Base-by-base conservation (phyloP, 2,888 invertebrate species). In the Scaptodrosophila latifasciaeformis region DNA sequence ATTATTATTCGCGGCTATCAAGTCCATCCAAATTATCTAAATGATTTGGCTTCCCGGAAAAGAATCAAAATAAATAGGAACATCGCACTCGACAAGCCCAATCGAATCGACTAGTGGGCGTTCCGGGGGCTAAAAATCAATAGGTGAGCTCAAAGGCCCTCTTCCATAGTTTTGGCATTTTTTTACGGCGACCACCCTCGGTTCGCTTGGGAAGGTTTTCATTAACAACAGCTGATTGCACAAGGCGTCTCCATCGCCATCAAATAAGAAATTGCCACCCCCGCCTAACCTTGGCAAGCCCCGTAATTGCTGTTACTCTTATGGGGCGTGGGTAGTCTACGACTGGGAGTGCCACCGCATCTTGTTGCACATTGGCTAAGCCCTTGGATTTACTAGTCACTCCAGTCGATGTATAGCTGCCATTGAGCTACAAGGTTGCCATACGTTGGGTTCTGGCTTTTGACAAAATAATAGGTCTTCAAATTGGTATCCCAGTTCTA, bases 141-240 rank as follows among this genome's bases (percentile, higher is more conserved):
- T 66, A 66, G 51, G 37, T 17, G 37, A 17, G 17, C 6, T 6
- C 2, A 34, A 3, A 12, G 34, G 13, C 13, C 13, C 13, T 6
- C 13, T 12, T 15, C 6, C 10, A 34, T 13, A n/a, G n/a, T 1
- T 15, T 2, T 15, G 13, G 34, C 34, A 13, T 15, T 7, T 10
- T 37, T 37, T 17, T 37, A 40, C 15, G 13, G 24, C 19, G 21
- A 18, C 21, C 40, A 6, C n/a, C 40, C 40, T 15, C 27, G 5
- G 27, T 9, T 5, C 27, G 27, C 27, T 42, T 10, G 24, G 6
- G 17, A 18, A 18, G 15, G 30, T 66, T 78, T 78, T 78, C 76
- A 74, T 75, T 79, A 79, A 63, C 77, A 76, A 79, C 80, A 76
- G 75, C 80, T 76, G 75, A 76, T 79, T 76, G 67, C 65, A 69